phyloP scores from a whole-genome alignment of 2,113 vertebrate genomes.

The Stegostoma tigrinum region DNA sequence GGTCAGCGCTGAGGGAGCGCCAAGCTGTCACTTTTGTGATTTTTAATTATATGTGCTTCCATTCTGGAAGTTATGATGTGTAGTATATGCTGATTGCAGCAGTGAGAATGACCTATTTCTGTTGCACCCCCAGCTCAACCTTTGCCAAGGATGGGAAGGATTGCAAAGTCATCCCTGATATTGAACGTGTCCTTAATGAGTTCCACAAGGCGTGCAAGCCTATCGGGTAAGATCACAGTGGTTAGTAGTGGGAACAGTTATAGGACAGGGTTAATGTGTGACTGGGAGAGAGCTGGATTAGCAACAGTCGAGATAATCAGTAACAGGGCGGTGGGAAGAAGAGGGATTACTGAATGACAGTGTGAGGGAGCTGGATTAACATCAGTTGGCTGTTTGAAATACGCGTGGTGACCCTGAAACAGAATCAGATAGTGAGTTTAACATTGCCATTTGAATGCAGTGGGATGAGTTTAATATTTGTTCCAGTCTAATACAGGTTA shows the following conservation, averaged over 20 bases:
- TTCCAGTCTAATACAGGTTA: no score
- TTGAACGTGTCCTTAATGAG: constrained; percentile 72
- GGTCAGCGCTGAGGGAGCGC: background rate
- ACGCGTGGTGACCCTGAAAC: no score
- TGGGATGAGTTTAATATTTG: no score
- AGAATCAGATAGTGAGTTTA: background rate
- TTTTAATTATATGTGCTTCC: no score
- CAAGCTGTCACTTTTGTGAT: background rate
- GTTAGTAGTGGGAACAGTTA: background rate
- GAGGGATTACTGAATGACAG: background rate
- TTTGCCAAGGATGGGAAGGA: constrained; percentile 75
- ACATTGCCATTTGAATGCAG: background rate
- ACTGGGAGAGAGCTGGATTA: background rate
- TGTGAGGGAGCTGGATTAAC: background rate
- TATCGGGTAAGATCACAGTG: constrained; percentile 59
- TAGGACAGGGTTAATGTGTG: background rate
- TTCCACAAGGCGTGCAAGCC: constrained; percentile 74
- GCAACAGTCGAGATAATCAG: no score
- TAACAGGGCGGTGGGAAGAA: background rate
- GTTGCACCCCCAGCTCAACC: constrained; percentile 56
- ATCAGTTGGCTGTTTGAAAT: no score
- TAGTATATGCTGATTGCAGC: background rate
- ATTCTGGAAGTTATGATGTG: background rate
- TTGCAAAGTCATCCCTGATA: constrained; percentile 64
- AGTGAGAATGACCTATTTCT: background rate